Evolutionary conservation across 2,113 vertebrate genomes (phyloP), one percentile per base, ranked within the genome.

Genomic region (Chitala chitala): DNA sequence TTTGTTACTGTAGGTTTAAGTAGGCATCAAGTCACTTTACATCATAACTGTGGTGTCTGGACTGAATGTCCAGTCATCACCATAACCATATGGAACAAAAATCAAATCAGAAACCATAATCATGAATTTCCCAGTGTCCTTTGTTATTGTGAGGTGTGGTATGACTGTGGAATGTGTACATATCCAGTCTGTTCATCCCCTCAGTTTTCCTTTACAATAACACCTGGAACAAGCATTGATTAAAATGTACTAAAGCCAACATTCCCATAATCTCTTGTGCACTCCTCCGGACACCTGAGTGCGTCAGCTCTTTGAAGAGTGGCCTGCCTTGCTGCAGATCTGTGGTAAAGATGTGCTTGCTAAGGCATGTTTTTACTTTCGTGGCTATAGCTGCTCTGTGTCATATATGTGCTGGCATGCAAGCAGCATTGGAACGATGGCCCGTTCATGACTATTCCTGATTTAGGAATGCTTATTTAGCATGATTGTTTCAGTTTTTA

Each of bases 91-190:
- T n/a, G n/a, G n/a, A n/a, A n/a, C n/a, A n/a, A n/a, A n/a, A n/a
- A n/a, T n/a, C n/a, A n/a, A n/a, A n/a, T n/a, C n/a, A n/a, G n/a
- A 31, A 59, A 59, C 13, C 63, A 66, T 63, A 63, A 66, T 26
- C n/a, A 10, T 54, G 20, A 20, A 20, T 24, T 17, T 36, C 22
- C 63, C 36, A 20, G 8, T 20, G 38, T 17, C 26, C 59, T 63
- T 63, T 63, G 36, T 36, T 63, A 63, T 38, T 20, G 33, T 38
- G 29, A n/a, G n/a, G n/a, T n/a, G n/a, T n/a, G n/a, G n/a, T n/a
- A n/a, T n/a, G n/a, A n/a, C n/a, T n/a, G n/a, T n/a, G n/a, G n/a
- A n/a, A n/a, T n/a, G n/a, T n/a, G n/a, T n/a, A n/a, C n/a, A n/a
- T n/a, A n/a, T n/a, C n/a, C n/a, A n/a, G n/a, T n/a, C n/a, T n/a